Base-by-base conservation (phyloP, 2,113 vertebrate genomes). In the Zapus hudsonius region DNA sequence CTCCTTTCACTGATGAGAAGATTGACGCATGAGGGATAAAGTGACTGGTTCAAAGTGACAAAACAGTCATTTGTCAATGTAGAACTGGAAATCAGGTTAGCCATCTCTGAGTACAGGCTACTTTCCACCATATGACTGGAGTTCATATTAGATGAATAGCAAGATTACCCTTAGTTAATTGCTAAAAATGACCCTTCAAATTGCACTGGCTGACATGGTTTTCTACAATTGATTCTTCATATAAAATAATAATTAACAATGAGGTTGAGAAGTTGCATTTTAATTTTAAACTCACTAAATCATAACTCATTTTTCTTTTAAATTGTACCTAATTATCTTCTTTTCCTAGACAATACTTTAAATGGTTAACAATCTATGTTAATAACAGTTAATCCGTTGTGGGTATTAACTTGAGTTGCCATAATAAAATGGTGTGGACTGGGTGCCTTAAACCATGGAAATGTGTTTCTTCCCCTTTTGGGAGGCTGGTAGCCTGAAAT, bases 1-100 rank as follows among this genome's bases (percentile, higher is more conserved):
- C 4, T 87, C 23, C 42, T 63, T 75, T 47, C 70, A 52, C n/a
- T 61, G 44, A 80, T n/a, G 70, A 88, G 22, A n/a, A 82, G 55
- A 57, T 20, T 33, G 78, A 74, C 19, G 31, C 67, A 81, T n/a
- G 22, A 75, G 88, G 73, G 27, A 64, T 81, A 79, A 69, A 89
- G 92, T 64, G 47, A 87, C 88, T 78, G 85, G 40, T 79, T 87
- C 59, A 88, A 93, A 93, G 66, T 86, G 80, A 89, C 10, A 59
- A 33, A 22, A 36, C 59, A 89, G 40, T 76, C 72, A 15, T 75
- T 89, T 82, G 69, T 57, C 73, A 90, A 78, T 13, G 42, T 40
- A 87, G 52, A 31, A 22, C 63, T 36, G 67, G 44, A 83, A 94
- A 89, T 27, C 42, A 91, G n/a, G 66, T 81, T 88, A 95, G 59